A percentile compares a stretch with the other conserved stretches of the same genome.
Conservation (phyloP, 2,113 vertebrate species). For the Polypterus senegalus region DNA sequence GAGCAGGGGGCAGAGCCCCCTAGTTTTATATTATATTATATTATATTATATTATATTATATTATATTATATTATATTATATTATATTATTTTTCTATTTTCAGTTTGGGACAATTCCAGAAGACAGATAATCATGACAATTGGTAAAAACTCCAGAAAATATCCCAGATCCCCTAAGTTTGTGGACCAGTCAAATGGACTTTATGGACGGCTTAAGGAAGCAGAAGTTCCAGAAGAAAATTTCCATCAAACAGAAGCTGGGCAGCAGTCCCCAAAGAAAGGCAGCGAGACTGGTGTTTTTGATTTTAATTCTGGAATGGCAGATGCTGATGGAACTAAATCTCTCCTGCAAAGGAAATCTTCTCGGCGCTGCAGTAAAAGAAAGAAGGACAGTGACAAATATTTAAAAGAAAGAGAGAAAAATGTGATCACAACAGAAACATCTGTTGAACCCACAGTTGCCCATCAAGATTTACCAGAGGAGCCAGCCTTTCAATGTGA, state of each 20-base stretch:
- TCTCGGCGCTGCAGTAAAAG: slow-evolving; percentile 32
- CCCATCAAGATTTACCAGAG: slow-evolving; percentile 12
- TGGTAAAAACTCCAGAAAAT: slow-evolving; percentile 45
- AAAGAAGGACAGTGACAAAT: slow-evolving; percentile 37
- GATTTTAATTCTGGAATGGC: slow-evolving; percentile 34
- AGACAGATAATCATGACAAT: slow-evolving; percentile 39
- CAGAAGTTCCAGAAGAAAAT: neutral
- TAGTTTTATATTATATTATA: too few relatives aligned
- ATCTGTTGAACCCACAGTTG: slow-evolving; percentile 12
- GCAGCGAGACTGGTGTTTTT: slow-evolving; percentile 21
- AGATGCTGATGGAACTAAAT: slow-evolving; percentile 42
- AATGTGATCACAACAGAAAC: slow-evolving; percentile 10
- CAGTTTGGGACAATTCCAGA: too few relatives aligned
- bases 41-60: too few relatives aligned
- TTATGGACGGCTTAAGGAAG: slow-evolving; percentile 43
- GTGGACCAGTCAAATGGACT: slow-evolving; percentile 47
- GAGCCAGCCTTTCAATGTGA: slow-evolving; percentile 22
- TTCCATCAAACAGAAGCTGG: neutral
- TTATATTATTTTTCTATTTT: too few relatives aligned
- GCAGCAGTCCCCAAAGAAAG: neutral
- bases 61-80: too few relatives aligned
- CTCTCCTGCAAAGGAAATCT: slow-evolving; percentile 36
- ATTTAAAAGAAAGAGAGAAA: too few relatives aligned
- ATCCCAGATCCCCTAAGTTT: slow-evolving; percentile 42
- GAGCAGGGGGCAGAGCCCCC: too few relatives aligned